A percentile compares a stretch with the other conserved stretches of the same genome.
phyloP scores from a whole-genome alignment of 2,888 invertebrate genomes.

The Lucinisca nassula region DNA sequence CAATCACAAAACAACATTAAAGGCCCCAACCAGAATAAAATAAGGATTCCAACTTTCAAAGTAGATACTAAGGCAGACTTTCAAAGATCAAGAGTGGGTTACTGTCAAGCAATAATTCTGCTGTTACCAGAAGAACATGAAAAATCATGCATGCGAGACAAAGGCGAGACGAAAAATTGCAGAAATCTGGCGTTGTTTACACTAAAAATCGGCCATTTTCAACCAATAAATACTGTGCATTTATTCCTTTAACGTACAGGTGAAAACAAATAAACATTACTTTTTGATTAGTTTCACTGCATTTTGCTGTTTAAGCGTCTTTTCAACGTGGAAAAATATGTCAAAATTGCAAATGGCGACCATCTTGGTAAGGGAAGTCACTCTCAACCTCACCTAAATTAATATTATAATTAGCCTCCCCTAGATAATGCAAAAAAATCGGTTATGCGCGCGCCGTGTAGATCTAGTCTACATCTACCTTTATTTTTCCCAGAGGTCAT shows the following conservation, averaged over 20 bases:
- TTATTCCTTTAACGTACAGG: neutral
- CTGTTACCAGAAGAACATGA: no score
- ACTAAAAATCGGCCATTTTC: neutral
- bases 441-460: no score
- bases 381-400: neutral
- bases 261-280: neutral
- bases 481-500: no score
- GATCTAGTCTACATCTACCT: no score
- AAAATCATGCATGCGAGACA: constrained; percentile 66
- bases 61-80: no score
- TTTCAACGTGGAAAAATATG: constrained; percentile 15
- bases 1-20: no score
- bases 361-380: neutral
- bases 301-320: neutral
- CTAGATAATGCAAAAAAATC: no score
- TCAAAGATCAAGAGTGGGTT: no score
- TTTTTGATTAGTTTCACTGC: neutral
- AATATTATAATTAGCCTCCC: neutral
- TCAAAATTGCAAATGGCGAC: constrained; percentile 19
- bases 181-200: neutral
- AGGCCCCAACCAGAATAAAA: no score
- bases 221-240: neutral
- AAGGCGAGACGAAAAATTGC: constrained; percentile 29
- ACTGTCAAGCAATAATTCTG: no score
- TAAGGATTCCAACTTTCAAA: no score